phyloP scores from a whole-genome alignment of 2,797 vertebrate species.

The Capromys pilorides region DNA sequence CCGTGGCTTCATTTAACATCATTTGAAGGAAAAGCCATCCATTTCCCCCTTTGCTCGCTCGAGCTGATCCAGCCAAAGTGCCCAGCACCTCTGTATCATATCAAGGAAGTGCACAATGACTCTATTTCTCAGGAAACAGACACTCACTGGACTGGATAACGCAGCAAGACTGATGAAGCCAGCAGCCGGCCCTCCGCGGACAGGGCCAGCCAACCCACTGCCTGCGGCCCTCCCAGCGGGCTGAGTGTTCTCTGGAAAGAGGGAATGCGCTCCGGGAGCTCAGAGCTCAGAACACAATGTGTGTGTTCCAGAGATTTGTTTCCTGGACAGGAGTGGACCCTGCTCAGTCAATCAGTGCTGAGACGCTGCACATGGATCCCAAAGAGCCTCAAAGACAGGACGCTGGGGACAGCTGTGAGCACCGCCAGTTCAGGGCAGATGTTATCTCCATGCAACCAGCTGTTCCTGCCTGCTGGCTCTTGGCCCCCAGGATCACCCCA shows the following conservation, averaged over 20 bases:
- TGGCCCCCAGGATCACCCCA: neutral
- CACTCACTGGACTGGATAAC: neutral
- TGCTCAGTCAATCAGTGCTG: neutral
- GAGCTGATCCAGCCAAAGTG: neutral
- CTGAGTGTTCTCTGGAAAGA: neutral
- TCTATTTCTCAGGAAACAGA: neutral
- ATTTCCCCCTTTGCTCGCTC: neutral
- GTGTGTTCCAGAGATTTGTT: neutral
- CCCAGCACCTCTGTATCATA: neutral
- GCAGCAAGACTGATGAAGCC: neutral
- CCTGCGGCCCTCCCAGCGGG: neutral
- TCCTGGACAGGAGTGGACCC: neutral
- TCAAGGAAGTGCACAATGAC: neutral
- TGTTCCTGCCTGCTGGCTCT: neutral
- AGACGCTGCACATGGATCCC: neutral
- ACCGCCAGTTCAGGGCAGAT: no score
- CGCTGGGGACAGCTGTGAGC: neutral
- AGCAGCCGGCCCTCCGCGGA: neutral
- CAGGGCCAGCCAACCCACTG: neutral
- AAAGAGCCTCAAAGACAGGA: neutral
- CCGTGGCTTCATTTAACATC: neutral
- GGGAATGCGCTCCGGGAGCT: neutral
- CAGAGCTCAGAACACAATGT: neutral
- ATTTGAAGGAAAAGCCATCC: neutral
- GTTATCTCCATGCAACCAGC: no score